Conservation (phyloP, 2,888 invertebrate genomes). For the Drosophila neonasuta region DNA sequence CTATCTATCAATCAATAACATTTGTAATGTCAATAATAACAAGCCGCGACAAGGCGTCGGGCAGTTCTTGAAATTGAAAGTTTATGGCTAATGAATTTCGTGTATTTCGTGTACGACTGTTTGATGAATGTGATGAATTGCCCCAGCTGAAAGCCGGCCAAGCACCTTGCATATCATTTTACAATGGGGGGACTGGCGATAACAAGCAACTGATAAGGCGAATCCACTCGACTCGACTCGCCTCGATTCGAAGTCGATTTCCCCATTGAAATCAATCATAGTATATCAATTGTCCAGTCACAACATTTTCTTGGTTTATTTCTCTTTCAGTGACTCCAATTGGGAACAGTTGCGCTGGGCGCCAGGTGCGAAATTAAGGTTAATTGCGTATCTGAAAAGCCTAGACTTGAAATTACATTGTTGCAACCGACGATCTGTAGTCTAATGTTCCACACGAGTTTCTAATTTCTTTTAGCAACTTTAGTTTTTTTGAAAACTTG, state of each 20-base stretch:
- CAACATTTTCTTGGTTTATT: slow-evolving; percentile 9
- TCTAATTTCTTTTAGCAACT: background rate
- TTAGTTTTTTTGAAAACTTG: slow-evolving; percentile 13
- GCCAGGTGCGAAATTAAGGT: slow-evolving; percentile 61
- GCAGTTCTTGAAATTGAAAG: slow-evolving; percentile 55
- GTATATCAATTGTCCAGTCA: slow-evolving; percentile 52
- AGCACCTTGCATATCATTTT: slow-evolving; percentile 67
- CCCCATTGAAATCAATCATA: slow-evolving; percentile 60
- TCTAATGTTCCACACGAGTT: slow-evolving; percentile 22
- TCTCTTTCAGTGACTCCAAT: slow-evolving; percentile 30
- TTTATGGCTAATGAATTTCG: slow-evolving; percentile 62
- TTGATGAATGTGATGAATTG: slow-evolving; percentile 67
- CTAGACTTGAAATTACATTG: background rate
- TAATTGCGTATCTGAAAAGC: slow-evolving; percentile 33
- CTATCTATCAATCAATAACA: slow-evolving; percentile 68
- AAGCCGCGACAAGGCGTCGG: slow-evolving; percentile 47
- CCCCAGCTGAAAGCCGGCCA: slow-evolving; percentile 44
- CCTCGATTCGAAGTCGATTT: slow-evolving; percentile 14
- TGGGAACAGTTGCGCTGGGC: slow-evolving; percentile 47
- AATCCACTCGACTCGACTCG: slow-evolving; percentile 1
- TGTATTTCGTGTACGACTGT: slow-evolving; percentile 51
- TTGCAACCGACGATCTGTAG: slow-evolving; percentile 5
- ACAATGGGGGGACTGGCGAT: slow-evolving; percentile 31
- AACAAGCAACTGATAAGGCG: slow-evolving; percentile 45
- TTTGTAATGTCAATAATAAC: slow-evolving; percentile 78